Evolutionary conservation across 2,113 vertebrate genomes (phyloP).

Genomic region (Siniperca knerii): DNA sequence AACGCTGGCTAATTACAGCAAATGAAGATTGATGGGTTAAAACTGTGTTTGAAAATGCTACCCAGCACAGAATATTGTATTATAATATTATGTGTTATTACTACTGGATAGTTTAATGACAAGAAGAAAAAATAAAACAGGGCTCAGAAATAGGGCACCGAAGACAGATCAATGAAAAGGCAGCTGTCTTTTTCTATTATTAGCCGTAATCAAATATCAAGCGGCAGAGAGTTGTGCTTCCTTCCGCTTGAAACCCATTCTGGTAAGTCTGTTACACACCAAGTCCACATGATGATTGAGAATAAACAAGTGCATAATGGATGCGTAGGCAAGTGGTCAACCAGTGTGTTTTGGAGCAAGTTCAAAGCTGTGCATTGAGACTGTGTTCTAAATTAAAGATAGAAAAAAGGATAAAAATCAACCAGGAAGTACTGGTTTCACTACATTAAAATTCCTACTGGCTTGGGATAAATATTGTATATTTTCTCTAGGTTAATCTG

Average conservation of each 20-base stretch:
- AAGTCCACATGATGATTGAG: slow-evolving; percentile 4
- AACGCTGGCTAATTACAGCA: slow-evolving; percentile 40
- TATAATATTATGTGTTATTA: neutral
- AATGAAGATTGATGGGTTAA: slow-evolving; percentile 29
- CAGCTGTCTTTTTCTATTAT: slow-evolving; percentile 79
- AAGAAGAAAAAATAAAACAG: slow-evolving; percentile 9
- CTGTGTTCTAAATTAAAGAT: neutral
- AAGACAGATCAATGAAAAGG: slow-evolving; percentile 77
- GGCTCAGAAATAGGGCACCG: slow-evolving; percentile 68
- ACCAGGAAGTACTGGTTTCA: neutral
- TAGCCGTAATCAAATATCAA: slow-evolving; percentile 80
- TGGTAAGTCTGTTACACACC: slow-evolving; percentile 32
- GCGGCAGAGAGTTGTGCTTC: slow-evolving; percentile 57
- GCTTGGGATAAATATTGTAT: neutral
- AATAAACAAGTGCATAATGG: slow-evolving; percentile 16
- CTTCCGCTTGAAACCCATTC: slow-evolving; percentile 52
- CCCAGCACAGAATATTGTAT: neutral
- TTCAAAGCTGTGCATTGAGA: slow-evolving; percentile 3
- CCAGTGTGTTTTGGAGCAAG: neutral
- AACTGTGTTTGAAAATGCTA: slow-evolving; percentile 14
- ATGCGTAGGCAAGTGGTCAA: slow-evolving; percentile 6
- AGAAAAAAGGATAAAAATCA: neutral
- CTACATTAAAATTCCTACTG: neutral
- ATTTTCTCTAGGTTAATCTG: neutral
- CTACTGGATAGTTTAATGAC: slow-evolving; percentile 14